Percentiles rank a stretch among this genome's conserved stretches.
These are phyloP conservation scores for Oxytorus armatus DNA, from an alignment of 2,888 invertebrate species.

Conservation along the genomic window DNA sequence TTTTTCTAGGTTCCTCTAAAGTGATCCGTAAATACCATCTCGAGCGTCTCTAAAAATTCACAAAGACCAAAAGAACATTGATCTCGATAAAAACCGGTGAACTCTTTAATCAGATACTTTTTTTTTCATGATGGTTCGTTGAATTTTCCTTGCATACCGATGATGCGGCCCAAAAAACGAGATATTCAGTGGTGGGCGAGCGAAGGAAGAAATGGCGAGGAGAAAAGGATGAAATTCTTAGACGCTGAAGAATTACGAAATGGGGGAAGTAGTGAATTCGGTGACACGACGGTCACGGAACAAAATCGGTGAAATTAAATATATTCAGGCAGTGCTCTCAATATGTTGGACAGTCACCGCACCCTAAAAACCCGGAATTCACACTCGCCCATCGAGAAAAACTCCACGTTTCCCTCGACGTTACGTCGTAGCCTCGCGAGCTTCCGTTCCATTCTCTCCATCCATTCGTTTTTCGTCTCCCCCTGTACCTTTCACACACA, in stretches of 20 bases:
- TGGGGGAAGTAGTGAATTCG: slow-evolving; percentile 12
- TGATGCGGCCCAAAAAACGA: not conserved
- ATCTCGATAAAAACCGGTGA: too few relatives aligned
- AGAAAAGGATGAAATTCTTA: slow-evolving; percentile 1
- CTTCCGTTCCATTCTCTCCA: slow-evolving; percentile 3
- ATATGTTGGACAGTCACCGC: slow-evolving; percentile 81
- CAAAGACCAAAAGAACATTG: not conserved
- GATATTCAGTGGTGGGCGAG: not conserved
- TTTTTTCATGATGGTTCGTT: too few relatives aligned
- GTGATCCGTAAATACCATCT: too few relatives aligned
- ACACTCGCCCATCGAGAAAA: slow-evolving; percentile 57
- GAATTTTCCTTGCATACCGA: not conserved
- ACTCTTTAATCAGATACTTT: too few relatives aligned
- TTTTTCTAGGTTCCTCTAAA: too few relatives aligned
- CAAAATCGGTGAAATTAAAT: slow-evolving; percentile 81
- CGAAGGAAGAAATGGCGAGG: not conserved
- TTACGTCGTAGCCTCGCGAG: slow-evolving; percentile 24
- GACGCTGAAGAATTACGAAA: not conserved
- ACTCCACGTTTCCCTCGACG: slow-evolving; percentile 38
- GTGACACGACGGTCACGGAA: slow-evolving; percentile 62
- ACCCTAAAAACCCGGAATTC: slow-evolving; percentile 81
- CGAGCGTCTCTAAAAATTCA: too few relatives aligned
- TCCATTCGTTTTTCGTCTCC: not conserved
- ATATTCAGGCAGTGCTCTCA: slow-evolving; percentile 83
- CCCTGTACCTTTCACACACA: slow-evolving; percentile 22